Base-by-base conservation (phyloP, 1,140 invertebrate genomes). In the Tetragnatha versicolor region DNA sequence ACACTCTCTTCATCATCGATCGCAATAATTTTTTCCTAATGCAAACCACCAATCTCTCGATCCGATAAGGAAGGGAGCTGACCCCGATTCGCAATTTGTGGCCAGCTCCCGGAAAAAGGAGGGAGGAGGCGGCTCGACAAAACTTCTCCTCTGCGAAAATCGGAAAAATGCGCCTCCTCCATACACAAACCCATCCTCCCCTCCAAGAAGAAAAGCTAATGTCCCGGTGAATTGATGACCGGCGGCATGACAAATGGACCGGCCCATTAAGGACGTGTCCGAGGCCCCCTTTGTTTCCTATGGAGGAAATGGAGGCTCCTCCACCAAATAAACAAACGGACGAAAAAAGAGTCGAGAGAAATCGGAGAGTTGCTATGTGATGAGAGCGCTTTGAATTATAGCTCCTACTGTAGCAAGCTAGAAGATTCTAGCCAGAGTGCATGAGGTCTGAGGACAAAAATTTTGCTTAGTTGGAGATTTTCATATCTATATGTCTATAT, bases 241-340 rank as follows among this genome's bases (percentile, higher is more conserved):
- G 55, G 20, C 17, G 42, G 37, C 70, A 39, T 73, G 70, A 73
- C 70, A 73, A 73, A 73, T 73, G 70, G 70, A 73, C 33, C 70
- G 49, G 49, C 70, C 70, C 70, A 73, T 73, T 73, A 73, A 73
- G 70, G 55, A 73, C 70, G 55, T 73, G 70, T 73, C 70, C 70
- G 37, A 73, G 55, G 35, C 29, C 49, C 51, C 25, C 25, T 31
- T 49, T 51, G 35, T 73, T 58, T 70, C 68, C 27, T 61, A 27
- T 17, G 42, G 55, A 45, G 55, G 69, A 72, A 72, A 49, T 58
- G 35, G 69, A 72, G 69, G 14, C 69, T 72, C 47, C 47, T 68
- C 42, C 37, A 33, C 42, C 29, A 51, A 72, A 66, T 58, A 68
- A 72, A 72, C 60, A 72, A 73, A 73, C 47, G 37, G 47, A 25